Conservation (phyloP, 2,888 invertebrate species). For the Oeneis ivallda region DNA sequence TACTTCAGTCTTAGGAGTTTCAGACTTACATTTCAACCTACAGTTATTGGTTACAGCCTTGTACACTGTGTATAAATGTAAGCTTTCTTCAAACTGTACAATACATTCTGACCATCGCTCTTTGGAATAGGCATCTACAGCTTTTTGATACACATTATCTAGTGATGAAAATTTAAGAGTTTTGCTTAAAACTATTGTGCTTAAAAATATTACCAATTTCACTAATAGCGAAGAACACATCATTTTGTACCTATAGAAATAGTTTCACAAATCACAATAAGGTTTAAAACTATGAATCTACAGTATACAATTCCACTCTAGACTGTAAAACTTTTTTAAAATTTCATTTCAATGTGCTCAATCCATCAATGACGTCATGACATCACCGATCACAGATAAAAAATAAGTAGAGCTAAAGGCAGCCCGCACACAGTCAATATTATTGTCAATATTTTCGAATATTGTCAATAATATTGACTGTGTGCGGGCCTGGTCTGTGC, state of each 20-base stretch:
- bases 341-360: not conserved
- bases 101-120: conserved; percentile 88
- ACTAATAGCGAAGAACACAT: conserved; percentile 20
- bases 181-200: conserved; percentile 33
- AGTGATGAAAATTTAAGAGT: conserved; percentile 54
- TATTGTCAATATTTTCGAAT: no score
- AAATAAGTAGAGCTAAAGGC: not conserved
- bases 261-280: not conserved
- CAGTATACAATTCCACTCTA: no score
- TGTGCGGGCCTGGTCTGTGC: no score
- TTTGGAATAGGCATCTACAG: conserved; percentile 84
- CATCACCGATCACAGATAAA: not conserved
- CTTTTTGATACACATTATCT: conserved; percentile 68
- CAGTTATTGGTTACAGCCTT: conserved; percentile 83
- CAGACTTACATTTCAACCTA: conserved; percentile 83
- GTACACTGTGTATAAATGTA: conserved; percentile 82
- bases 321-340: not conserved
- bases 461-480: no score
- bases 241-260: not conserved
- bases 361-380: not conserved
- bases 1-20: conserved; percentile 64
- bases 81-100: conserved; percentile 83
- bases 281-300: no score
- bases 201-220: conserved; percentile 31
- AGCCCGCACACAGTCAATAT: no score